Percentiles rank a stretch among this genome's conserved stretches.
These are phyloP conservation scores for Puma concolor DNA, from an alignment of 2,113 vertebrate species.

Conservation along the genomic window DNA sequence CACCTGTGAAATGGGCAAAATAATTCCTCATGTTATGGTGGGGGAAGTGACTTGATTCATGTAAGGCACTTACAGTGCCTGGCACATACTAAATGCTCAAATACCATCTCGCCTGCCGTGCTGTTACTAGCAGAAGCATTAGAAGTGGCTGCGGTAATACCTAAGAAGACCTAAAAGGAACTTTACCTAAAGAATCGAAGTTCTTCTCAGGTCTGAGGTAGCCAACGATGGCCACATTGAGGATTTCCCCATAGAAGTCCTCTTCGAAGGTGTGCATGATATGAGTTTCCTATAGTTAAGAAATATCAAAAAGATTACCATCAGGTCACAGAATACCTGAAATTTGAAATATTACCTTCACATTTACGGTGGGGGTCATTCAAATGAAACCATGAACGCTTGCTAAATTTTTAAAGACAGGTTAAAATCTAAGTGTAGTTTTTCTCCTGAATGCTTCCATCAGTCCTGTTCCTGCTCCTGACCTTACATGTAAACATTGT, in stretches of 20 bases:
- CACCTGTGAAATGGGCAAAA: neutral
- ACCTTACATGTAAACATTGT: neutral
- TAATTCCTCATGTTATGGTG: neutral
- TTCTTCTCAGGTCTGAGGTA: constrained; percentile 97
- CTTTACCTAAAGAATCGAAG: constrained; percentile 93
- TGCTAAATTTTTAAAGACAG: neutral
- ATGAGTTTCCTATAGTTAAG: constrained; percentile 92
- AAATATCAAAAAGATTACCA: constrained; percentile 26
- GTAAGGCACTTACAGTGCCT: neutral
- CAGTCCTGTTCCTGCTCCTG: neutral
- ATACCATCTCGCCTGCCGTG: neutral
- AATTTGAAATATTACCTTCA: neutral
- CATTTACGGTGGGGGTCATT: neutral
- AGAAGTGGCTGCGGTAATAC: neutral
- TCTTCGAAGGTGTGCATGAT: constrained; percentile 96
- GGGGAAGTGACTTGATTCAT: neutral
- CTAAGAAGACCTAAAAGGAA: constrained; percentile 22
- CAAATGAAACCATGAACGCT: neutral
- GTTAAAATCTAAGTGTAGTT: neutral
- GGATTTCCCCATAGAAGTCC: constrained; percentile 96
- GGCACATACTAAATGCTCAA: neutral
- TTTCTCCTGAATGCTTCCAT: neutral
- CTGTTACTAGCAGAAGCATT: neutral
- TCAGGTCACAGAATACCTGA: neutral
- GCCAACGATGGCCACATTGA: constrained; percentile 93